These are phyloP conservation scores for Lamellibrachia luymesi DNA, from an alignment of 1,140 invertebrate genomes.

Conservation along the genomic window DNA sequence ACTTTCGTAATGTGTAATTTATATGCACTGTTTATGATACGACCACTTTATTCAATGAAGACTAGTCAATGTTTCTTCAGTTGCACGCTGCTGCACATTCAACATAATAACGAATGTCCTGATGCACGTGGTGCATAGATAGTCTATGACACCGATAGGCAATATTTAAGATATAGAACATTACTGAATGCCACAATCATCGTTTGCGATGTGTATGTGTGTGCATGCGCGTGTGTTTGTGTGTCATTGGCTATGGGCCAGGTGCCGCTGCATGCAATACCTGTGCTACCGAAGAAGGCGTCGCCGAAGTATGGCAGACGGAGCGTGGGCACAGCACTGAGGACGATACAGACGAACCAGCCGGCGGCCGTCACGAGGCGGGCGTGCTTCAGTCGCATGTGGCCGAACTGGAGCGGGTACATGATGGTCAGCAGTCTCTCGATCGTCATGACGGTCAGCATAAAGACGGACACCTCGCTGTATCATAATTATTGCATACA, in stretches of 20 bases:
- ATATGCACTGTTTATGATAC: too few relatives aligned
- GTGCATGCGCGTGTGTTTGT: too few relatives aligned
- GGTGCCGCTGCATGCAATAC: background rate
- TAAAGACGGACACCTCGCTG: constrained; percentile 37
- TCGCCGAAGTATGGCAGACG: constrained; percentile 24
- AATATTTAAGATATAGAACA: background rate
- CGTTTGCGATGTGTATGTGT: background rate
- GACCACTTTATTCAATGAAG: too few relatives aligned
- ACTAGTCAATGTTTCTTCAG: background rate
- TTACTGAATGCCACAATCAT: background rate
- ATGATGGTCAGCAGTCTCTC: constrained; percentile 39
- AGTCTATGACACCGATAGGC: too few relatives aligned
- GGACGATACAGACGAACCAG: constrained; percentile 33
- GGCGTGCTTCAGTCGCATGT: constrained; percentile 24
- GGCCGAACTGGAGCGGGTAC: constrained; percentile 34
- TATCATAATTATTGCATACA: too few relatives aligned
- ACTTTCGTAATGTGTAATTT: too few relatives aligned
- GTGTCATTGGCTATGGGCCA: background rate
- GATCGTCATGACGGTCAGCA: constrained; percentile 40
- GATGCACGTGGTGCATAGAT: background rate
- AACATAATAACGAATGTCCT: background rate
- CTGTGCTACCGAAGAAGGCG: constrained; percentile 32
- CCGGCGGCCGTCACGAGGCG: background rate
- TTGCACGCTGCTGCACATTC: background rate
- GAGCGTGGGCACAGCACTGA: constrained; percentile 32